Conservation (phyloP, 2,113 vertebrate genomes). For the Trichechus manatus region DNA sequence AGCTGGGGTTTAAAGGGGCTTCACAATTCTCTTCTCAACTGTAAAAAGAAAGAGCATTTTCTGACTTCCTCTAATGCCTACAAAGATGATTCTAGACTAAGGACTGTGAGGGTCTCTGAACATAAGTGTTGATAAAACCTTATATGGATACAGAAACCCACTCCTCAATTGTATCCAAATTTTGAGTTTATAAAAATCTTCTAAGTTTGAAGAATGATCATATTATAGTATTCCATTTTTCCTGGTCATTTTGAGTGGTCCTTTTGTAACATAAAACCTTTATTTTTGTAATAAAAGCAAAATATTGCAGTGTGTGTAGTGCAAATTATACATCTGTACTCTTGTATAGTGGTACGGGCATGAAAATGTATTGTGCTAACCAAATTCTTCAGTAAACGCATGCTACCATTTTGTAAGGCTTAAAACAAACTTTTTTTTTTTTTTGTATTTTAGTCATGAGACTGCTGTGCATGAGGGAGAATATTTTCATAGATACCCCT, state of each 20-base stretch:
- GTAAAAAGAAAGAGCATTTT: neutral
- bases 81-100: constrained; percentile 34
- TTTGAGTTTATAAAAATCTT: neutral
- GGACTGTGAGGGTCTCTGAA: neutral
- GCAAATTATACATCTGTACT: neutral
- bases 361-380: neutral
- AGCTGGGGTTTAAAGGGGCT: neutral
- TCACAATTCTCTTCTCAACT: neutral
- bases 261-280: neutral
- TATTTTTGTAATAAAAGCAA: constrained; percentile 30
- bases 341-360: neutral
- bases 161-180: neutral
- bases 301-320: neutral
- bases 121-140: neutral
- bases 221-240: neutral
- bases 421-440: neutral
- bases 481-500: neutral
- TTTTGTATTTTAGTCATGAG: neutral
- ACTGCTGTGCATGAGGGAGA: neutral
- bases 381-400: constrained; percentile 10
- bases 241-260: neutral
- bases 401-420: neutral
- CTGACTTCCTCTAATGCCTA: neutral
- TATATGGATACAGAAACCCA: neutral
- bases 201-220: neutral